Base-by-base conservation (phyloP, 23 tunicate genomes). In the Aplidium turbinatum region DNA sequence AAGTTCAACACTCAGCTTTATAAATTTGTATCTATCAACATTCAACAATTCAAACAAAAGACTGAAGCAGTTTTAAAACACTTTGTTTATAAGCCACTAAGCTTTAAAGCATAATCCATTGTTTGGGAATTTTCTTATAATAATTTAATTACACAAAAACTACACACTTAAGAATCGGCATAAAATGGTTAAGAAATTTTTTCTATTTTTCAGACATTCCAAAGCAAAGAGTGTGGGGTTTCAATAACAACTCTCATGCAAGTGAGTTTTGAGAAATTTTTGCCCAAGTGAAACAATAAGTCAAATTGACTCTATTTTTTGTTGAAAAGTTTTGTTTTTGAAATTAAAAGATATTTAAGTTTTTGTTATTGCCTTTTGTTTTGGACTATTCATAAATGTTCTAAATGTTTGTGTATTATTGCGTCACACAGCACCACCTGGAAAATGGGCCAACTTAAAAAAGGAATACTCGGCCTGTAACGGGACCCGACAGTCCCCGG, bases 401-500 rank as follows among this genome's bases (percentile, higher is more conserved):
- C 48, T 9, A 42, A 42, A 16, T 42, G 16, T 42, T 42, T 42
- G n/a, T 42, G 16, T 42, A 16, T 9, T 42, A 16, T 9, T 42
- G 48, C 16, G 9, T 9, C 16, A 16, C 16, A 16, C 62, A 61
- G 68, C 30, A 9, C 68, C 38, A 9, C 68, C 68, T 5, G 6
- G 35, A 35, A 28, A 66, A 3, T 66, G 73, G 73, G 30, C 51
- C 6, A 38, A 36, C 52, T 4, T 29, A 6, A 19, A 4, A 4
- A 23, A 60, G 6, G 20, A 30, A 4, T 4, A 31, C 50, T 20
- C 13, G 33, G 6, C 4, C 3, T 35, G 73, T 28, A 20, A 19
- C 5, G 73, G 73, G 13, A 23, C 7, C 4, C 73, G 28, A 19
- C 76, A 70, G 29, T 70, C 76, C 3, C 76, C 76, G n/a, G 58